Percentiles rank a stretch among this genome's conserved stretches.
phyloP scores from a whole-genome alignment of 2,888 invertebrate genomes.

The Rugalucina vietnamica region DNA sequence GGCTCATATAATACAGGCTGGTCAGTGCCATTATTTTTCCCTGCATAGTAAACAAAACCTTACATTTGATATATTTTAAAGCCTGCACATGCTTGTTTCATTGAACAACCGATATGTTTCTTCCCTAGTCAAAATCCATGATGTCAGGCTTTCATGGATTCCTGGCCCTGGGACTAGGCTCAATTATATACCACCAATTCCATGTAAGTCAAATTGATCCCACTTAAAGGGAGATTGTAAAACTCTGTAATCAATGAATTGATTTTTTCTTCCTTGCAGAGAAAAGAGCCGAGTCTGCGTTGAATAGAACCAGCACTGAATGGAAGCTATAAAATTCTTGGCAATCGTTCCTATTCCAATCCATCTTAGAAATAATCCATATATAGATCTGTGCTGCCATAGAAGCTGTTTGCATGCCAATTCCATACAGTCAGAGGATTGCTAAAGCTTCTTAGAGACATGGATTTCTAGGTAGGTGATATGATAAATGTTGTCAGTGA shows the following conservation, averaged over 20 bases:
- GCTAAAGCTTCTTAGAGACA: neutral
- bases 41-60: no score
- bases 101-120: no score
- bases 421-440: neutral
- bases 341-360: neutral
- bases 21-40: no score
- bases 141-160: no score
- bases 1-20: no score
- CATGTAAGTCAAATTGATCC: neutral
- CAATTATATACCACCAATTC: no score
- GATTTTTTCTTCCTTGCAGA: constrained; percentile 12
- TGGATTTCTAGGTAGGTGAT: neutral
- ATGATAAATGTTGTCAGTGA: neutral
- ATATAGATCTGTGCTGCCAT: neutral
- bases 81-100: no score
- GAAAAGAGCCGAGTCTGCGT: neutral
- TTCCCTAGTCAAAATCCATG: no score
- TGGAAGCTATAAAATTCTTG: neutral
- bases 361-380: neutral
- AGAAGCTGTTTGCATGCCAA: neutral
- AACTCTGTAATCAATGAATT: constrained; percentile 12
- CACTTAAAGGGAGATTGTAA: neutral
- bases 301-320: neutral
- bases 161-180: no score
- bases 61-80: no score